These are phyloP conservation scores for Cardinalis cardinalis DNA, from an alignment of 2,113 vertebrate species.

Conservation along the genomic window DNA sequence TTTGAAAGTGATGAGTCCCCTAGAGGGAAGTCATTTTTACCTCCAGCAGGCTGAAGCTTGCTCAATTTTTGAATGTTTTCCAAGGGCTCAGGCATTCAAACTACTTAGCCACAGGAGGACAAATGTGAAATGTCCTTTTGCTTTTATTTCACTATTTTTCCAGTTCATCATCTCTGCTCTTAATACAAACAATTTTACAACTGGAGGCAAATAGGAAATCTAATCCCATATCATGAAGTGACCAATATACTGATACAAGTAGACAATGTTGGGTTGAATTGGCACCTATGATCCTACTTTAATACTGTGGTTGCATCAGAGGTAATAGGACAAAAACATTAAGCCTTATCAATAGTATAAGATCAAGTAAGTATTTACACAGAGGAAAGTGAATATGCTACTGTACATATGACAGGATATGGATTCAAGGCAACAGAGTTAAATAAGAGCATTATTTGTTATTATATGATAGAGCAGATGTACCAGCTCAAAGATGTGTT, in stretches of 20 bases:
- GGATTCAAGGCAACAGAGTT: background rate
- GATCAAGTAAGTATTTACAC: background rate
- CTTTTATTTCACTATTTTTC: slow-evolving; percentile 12
- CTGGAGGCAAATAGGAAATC: slow-evolving; percentile 6
- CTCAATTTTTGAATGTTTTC: background rate
- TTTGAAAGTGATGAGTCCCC: background rate
- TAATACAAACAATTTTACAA: slow-evolving; percentile 1
- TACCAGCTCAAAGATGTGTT: background rate
- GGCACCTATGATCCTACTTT: background rate
- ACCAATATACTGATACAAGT: background rate
- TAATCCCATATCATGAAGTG: background rate
- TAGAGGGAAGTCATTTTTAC: background rate
- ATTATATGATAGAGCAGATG: background rate
- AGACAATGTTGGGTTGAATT: background rate
- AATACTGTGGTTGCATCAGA: background rate
- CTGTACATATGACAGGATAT: background rate
- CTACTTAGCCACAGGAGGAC: slow-evolving; percentile 44
- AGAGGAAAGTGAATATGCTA: background rate
- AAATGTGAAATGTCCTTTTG: slow-evolving; percentile 48
- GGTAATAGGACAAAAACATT: background rate
- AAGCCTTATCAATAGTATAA: background rate
- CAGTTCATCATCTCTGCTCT: slow-evolving; percentile 13
- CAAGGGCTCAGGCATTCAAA: background rate
- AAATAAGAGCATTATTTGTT: background rate
- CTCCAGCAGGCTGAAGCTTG: background rate